Evolutionary conservation across 2,113 vertebrate species (phyloP).

Genomic region (Malurus cyaneus): DNA sequence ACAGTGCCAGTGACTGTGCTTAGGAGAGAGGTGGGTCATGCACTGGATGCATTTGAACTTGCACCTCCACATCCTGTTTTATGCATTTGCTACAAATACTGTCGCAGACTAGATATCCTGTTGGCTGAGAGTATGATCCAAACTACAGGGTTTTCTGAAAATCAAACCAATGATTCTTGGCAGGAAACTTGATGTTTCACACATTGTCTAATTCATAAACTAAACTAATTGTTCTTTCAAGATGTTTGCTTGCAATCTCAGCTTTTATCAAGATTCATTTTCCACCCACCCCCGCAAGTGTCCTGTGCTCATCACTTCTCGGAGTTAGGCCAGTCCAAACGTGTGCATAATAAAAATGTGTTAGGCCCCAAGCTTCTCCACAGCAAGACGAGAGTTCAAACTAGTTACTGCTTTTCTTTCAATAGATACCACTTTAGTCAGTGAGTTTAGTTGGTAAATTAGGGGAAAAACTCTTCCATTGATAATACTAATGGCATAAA

Average conservation of each 20-base stretch:
- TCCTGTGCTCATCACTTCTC: background rate
- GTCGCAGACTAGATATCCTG: background rate
- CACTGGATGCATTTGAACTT: background rate
- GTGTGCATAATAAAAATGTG: background rate
- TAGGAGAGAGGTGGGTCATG: background rate
- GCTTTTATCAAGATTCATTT: background rate
- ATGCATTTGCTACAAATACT: background rate
- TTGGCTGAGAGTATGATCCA: background rate
- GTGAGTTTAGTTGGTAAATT: background rate
- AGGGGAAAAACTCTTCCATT: background rate
- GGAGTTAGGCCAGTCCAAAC: background rate
- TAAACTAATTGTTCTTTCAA: background rate
- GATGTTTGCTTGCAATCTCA: background rate
- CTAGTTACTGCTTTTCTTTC: background rate
- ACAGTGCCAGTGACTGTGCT: background rate
- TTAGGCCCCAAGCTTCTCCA: background rate
- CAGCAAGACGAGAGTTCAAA: background rate
- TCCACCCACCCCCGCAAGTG: rapidly evolving
- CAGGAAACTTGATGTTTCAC: background rate
- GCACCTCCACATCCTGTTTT: background rate
- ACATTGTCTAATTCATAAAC: background rate
- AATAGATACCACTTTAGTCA: background rate
- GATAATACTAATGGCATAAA: background rate
- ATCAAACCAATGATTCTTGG: background rate
- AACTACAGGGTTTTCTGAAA: background rate